phyloP scores from a whole-genome alignment of 2,113 vertebrate species.

The Bambusicola thoracicus region DNA sequence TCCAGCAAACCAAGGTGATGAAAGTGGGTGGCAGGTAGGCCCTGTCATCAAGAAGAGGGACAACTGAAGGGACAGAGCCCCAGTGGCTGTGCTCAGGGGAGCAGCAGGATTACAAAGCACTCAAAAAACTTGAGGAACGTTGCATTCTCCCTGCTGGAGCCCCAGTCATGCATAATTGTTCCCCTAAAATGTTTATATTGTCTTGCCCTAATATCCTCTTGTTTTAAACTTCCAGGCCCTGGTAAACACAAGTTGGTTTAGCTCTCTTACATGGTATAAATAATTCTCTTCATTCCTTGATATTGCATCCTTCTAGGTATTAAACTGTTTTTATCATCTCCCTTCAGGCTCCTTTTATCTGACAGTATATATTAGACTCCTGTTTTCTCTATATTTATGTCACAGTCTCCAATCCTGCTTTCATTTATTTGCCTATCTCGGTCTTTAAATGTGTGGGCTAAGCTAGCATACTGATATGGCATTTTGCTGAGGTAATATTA shows the following conservation, averaged over 20 bases:
- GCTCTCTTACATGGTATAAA: background rate
- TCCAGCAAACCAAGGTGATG: background rate
- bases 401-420: constrained; percentile 20
- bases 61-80: background rate
- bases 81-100: background rate
- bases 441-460: constrained; percentile 28
- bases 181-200: background rate
- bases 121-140: background rate
- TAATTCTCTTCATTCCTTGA: constrained; percentile 10
- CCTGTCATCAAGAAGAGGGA: background rate
- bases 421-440: constrained; percentile 52
- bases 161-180: background rate
- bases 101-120: background rate
- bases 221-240: background rate
- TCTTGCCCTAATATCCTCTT: background rate
- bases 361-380: constrained; percentile 36
- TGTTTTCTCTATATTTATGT: constrained; percentile 30
- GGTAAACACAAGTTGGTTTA: constrained; percentile 8
- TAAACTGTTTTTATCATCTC: constrained; percentile 42
- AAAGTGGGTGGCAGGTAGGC: accelerated
- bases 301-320: constrained; percentile 33
- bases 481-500: constrained; percentile 16
- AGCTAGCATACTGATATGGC: background rate
- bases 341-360: constrained; percentile 62
- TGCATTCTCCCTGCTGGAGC: background rate